Evolutionary conservation across 2,888 invertebrate species (phyloP).

Genomic region (Stomorhina lunata): DNA sequence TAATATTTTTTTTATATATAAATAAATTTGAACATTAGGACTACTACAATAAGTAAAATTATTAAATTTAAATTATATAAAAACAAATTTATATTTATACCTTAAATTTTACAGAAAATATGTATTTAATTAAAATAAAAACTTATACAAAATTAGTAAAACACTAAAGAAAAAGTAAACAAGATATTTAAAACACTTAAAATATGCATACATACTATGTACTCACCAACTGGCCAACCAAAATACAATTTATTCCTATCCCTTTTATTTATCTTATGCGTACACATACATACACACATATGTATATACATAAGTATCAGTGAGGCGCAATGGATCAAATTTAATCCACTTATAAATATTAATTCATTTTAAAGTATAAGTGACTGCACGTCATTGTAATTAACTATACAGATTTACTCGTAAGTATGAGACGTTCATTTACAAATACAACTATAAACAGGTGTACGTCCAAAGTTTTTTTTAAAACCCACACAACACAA

Average conservation of each 20-base stretch:
- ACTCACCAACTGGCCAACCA: background rate
- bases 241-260: background rate
- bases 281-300: conserved; percentile 14
- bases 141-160: conserved; percentile 20
- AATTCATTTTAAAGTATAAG: no score
- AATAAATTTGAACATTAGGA: conserved; percentile 49
- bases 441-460: no score
- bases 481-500: no score
- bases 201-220: conserved; percentile 6
- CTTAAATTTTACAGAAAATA: conserved; percentile 46
- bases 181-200: conserved; percentile 18
- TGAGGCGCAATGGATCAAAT: background rate
- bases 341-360: background rate
- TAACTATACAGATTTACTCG: no score
- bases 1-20: conserved; percentile 41
- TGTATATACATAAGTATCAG: background rate
- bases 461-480: no score
- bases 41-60: conserved; percentile 30
- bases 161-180: conserved; percentile 10
- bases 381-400: no score
- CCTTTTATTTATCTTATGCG: background rate
- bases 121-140: conserved; percentile 13
- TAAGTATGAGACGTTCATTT: no score
- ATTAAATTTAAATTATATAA: conserved; percentile 20
- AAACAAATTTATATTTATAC: conserved; percentile 38